Base-by-base conservation (phyloP, 2,888 invertebrate species). In the Lasius fuliginosus region DNA sequence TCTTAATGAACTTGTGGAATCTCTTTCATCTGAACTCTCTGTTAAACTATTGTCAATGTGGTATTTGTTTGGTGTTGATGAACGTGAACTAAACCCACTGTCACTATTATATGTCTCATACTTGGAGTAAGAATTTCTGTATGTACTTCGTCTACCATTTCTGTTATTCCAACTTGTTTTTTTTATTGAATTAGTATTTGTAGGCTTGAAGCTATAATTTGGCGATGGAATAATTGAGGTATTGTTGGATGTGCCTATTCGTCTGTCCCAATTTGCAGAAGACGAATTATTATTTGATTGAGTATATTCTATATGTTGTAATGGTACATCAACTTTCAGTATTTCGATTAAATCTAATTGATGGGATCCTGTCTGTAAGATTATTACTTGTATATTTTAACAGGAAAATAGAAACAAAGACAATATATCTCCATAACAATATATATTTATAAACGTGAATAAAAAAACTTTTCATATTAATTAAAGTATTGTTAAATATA, bases 1-100 rank as follows among this genome's bases (percentile, higher is more conserved):
- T 23, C 92, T 85, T 23, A 91, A 90, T 42, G 94, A 95, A 71
- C 91, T 87, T 30, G 94, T 84, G 18, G 94, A 94, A 79, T 95
- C 94, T 23, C 92, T 91, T 67, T 95, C 95, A 77, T 95, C 94
- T 30, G 94, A 94, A 86, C 93, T 94, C 86, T 95, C 94, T 23
- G 93, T 92, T 81, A 92, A 91, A 88, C 92, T 94, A 85, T 92
- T 88, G 56, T 94, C 93, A 30, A 91, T 88, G 23, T 92, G 92
- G 83, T 93, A 91, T 89, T 94, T 94, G 83, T 92, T 94, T 3
- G 95, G 94, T 33, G 94, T 95, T 27, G 94, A 93, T n/a, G 95
- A 94, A 60, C 94, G 93, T 36, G 94, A 94, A 89, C 93, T 94
- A 79, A 94, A 92, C n/a, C 94, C 94, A 85, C 94, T 94, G 82